Conservation (phyloP, 2,113 vertebrate species). For the Dipodomys spectabilis region DNA sequence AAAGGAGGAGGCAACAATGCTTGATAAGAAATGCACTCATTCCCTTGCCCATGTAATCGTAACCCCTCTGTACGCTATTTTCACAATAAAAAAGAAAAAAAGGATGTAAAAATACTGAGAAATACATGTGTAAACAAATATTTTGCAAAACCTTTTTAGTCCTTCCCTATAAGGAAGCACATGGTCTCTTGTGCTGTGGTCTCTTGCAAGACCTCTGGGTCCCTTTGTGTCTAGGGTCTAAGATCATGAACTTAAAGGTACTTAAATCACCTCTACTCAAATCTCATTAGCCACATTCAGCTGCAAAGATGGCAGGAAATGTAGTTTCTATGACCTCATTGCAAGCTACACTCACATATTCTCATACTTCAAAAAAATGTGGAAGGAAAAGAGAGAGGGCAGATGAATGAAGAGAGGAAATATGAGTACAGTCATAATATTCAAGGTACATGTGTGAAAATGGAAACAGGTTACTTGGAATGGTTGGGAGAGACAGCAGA, state of each 20-base stretch:
- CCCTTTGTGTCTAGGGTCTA: background rate
- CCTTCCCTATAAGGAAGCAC: background rate
- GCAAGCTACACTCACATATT: background rate
- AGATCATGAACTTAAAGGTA: background rate
- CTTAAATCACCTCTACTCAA: background rate
- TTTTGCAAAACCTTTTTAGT: background rate
- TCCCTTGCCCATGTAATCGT: too few species aligned
- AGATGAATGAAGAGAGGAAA: too few species aligned
- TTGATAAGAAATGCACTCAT: too few species aligned
- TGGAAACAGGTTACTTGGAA: too few species aligned
- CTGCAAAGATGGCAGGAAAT: background rate
- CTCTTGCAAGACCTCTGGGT: background rate
- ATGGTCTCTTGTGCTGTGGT: background rate
- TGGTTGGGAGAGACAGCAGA: too few species aligned
- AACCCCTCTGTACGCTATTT: too few species aligned
- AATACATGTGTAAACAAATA: conserved; percentile 9
- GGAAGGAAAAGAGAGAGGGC: background rate
- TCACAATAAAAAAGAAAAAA: background rate
- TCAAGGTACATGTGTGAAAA: too few species aligned
- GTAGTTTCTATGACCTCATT: background rate
- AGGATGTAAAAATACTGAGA: background rate
- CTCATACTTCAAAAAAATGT: background rate
- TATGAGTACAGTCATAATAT: too few species aligned
- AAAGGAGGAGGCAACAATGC: too few species aligned
- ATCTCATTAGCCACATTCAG: background rate